phyloP scores from a whole-genome alignment of 2,797 vertebrate genomes.

The Microchirus variegatus region DNA sequence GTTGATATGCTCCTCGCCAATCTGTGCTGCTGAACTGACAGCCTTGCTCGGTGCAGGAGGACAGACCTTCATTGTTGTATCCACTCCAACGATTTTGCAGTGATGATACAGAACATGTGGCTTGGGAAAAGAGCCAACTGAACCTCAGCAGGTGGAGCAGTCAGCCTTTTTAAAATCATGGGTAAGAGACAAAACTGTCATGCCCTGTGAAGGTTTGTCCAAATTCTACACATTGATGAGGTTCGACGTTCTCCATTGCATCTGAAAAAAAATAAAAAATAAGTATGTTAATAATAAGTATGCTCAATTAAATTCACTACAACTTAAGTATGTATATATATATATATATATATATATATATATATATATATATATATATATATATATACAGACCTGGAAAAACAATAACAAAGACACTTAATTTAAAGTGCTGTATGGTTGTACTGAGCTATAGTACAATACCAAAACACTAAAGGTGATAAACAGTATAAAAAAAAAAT shows the following conservation, averaged over 20 bases:
- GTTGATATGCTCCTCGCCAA: no score
- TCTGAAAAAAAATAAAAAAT: conserved; percentile 31
- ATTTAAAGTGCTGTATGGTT: no score
- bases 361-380: no score
- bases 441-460: no score
- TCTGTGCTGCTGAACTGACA: no score
- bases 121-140: conserved; percentile 75
- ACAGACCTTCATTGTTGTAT: no score
- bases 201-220: conserved; percentile 72
- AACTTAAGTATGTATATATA: neutral
- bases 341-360: neutral
- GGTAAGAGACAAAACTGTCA: conserved; percentile 49
- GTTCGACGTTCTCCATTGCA: conserved; percentile 69
- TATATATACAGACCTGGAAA: no score
- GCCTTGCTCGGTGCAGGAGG: no score
- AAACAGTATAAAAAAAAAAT: neutral
- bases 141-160: conserved; percentile 29
- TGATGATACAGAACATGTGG: conserved; percentile 81
- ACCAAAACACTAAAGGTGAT: neutral
- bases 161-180: no score
- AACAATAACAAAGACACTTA: neutral
- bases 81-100: conserved; percentile 76
- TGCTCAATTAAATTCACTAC: neutral
- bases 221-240: conserved; percentile 66
- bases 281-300: neutral